Conservation (phyloP, 2,888 invertebrate species). For the Andrena minutula region DNA sequence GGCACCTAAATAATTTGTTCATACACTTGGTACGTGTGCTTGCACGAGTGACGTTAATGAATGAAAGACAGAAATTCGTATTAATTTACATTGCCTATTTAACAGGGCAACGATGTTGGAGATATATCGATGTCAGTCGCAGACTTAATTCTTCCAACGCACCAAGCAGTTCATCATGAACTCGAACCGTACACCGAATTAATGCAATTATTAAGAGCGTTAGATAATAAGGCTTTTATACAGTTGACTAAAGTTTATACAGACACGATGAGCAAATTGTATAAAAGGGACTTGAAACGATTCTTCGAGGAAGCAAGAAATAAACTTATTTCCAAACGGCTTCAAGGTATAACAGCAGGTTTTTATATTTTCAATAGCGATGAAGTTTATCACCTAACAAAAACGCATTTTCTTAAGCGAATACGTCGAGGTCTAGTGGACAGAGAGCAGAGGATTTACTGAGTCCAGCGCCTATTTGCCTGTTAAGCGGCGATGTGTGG, state of each 20-base stretch:
- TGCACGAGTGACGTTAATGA: background rate
- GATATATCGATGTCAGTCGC: conserved; percentile 85
- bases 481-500: conserved; percentile 81
- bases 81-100: conserved; percentile 37
- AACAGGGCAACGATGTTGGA: conserved; percentile 89
- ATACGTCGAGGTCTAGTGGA: conserved; percentile 78
- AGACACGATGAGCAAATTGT: conserved; percentile 93
- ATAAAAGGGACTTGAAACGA: conserved; percentile 93
- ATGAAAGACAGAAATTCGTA: background rate
- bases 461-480: conserved; percentile 81
- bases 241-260: conserved; percentile 94
- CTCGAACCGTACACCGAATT: conserved; percentile 94
- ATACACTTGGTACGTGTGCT: conserved; percentile 91
- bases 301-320: conserved; percentile 91
- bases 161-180: conserved; percentile 93
- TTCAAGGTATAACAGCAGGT: conserved; percentile 71
- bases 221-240: conserved; percentile 93
- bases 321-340: conserved; percentile 78
- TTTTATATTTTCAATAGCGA: conserved; percentile 14
- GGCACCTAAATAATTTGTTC: conserved; percentile 97
- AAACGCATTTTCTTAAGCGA: conserved; percentile 66
- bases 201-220: conserved; percentile 96
- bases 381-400: conserved; percentile 25
- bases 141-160: conserved; percentile 90
- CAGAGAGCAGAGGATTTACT: conserved; percentile 81